A percentile compares a stretch with the other conserved stretches of the same genome.
Evolutionary conservation across 2,113 vertebrate species (phyloP).

Genomic region (Apeltes quadracus): DNA sequence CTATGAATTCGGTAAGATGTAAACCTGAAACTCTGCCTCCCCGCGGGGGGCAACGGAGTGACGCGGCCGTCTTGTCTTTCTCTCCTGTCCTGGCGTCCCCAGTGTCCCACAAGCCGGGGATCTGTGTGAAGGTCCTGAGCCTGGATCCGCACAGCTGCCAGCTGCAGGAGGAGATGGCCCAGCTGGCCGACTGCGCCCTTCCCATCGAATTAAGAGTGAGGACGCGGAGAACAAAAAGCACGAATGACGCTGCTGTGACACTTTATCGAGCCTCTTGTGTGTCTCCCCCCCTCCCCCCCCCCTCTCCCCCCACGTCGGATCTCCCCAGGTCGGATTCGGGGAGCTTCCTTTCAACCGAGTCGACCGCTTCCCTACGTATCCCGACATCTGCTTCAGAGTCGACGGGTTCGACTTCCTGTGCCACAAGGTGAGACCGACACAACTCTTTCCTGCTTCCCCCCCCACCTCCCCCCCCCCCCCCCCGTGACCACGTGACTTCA

Average conservation of each 20-base stretch:
- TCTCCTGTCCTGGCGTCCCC: neutral
- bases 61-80: neutral
- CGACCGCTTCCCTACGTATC: conserved; percentile 87
- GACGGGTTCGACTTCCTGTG: conserved; percentile 88
- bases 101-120: conserved; percentile 96
- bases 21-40: neutral
- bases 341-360: conserved; percentile 92
- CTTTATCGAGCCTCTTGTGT: neutral
- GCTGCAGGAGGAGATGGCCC: conserved; percentile 90
- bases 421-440: conserved; percentile 86
- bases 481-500: neutral
- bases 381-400: conserved; percentile 92
- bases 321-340: conserved; percentile 89
- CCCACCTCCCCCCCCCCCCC: neutral
- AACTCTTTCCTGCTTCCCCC: neutral
- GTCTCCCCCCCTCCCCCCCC: too few species aligned
- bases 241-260: neutral
- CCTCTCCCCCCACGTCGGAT: neutral
- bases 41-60: neutral
- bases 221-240: neutral
- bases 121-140: conserved; percentile 93
- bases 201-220: conserved; percentile 89
- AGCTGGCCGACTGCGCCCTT: conserved; percentile 90
- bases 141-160: conserved; percentile 87
- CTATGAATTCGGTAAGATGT: conserved; percentile 90